A percentile compares a stretch with the other conserved stretches of the same genome.
These are phyloP conservation scores for Conus canariensis DNA, from an alignment of 2,888 invertebrate genomes.

Conservation along the genomic window DNA sequence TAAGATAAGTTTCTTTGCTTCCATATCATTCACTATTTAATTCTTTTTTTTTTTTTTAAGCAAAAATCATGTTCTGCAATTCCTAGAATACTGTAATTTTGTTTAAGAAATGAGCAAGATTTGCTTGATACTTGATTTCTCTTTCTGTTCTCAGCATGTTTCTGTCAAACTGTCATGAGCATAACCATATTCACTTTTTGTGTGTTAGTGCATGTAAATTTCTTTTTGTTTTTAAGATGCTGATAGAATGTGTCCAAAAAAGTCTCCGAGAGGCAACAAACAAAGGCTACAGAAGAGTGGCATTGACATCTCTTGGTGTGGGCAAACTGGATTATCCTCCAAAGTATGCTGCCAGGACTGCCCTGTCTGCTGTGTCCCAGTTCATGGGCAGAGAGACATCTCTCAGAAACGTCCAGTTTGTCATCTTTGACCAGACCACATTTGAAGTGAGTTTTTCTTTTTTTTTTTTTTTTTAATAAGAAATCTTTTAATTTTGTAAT, in stretches of 20 bases:
- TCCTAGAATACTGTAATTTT: no score
- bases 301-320: conserved; percentile 12
- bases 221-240: conserved; percentile 18
- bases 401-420: not conserved
- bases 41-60: no score
- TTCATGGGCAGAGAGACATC: not conserved
- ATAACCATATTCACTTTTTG: no score
- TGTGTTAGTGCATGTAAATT: not conserved
- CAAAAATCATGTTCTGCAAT: no score
- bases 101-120: no score
- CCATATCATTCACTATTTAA: no score
- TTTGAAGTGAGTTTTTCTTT: not conserved
- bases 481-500: no score
- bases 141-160: no score
- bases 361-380: not conserved
- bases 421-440: not conserved
- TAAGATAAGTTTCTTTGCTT: no score
- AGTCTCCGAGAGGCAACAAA: not conserved
- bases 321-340: conserved; percentile 27
- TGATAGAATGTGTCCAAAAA: conserved; percentile 5
- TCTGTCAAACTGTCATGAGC: no score
- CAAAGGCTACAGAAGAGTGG: not conserved
- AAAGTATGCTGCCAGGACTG: not conserved
- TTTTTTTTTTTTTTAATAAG: not conserved
- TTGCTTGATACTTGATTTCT: no score